Conservation (phyloP, 2,888 invertebrate genomes). For the Monochamus alternatus region DNA sequence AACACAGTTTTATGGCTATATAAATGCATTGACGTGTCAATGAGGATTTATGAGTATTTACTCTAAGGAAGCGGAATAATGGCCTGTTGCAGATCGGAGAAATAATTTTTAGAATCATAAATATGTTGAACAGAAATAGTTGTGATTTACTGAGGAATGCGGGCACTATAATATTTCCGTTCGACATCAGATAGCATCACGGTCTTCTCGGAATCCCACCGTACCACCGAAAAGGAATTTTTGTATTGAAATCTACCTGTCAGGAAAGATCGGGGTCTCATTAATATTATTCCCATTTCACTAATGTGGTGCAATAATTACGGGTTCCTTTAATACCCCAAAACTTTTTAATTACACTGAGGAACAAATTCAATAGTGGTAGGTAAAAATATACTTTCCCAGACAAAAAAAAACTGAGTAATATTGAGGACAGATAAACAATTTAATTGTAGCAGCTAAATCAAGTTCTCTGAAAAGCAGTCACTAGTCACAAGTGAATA, state of each 20-base stretch:
- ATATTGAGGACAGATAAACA: no score
- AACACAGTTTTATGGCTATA: neutral
- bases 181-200: constrained; percentile 30
- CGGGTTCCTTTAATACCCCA: constrained; percentile 29
- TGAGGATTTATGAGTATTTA: neutral
- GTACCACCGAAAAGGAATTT: constrained; percentile 23
- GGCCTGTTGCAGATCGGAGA: neutral
- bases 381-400: no score
- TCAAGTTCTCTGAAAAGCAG: no score
- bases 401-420: no score
- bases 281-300: constrained; percentile 46
- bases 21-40: neutral
- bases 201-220: constrained; percentile 22
- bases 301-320: constrained; percentile 28
- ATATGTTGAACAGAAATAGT: neutral
- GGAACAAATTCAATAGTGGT: no score
- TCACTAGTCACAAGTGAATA: no score
- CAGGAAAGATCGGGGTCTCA: constrained; percentile 42
- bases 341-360: constrained; percentile 40
- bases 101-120: neutral
- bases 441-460: no score
- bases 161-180: constrained; percentile 29
- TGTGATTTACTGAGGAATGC: constrained; percentile 22
- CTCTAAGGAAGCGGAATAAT: neutral
- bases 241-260: constrained; percentile 38